Evolutionary conservation across 2,888 invertebrate genomes (phyloP), one percentile per base, ranked within the genome.

Genomic region (Drosophila bunnanda): DNA sequence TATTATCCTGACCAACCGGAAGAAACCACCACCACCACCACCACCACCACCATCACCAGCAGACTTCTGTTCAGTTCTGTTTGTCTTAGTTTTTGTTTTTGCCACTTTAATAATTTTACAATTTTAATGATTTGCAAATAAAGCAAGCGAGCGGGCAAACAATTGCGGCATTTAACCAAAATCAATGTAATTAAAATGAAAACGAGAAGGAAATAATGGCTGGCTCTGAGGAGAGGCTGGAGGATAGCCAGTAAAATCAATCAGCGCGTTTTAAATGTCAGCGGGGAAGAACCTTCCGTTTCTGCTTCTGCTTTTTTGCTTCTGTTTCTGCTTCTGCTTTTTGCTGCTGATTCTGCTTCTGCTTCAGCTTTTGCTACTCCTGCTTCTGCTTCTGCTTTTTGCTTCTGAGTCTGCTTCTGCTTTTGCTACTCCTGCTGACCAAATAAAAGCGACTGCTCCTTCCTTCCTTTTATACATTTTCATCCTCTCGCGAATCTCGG

Each of bases 111-210:
- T 84, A 82, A 87, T 89, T 91, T 88, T 89, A 79, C 81, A 90
- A 90, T 91, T 91, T 91, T 91, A 91, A 92, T 91, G 91, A 91
- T 91, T 79, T 90, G 88, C 91, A 92, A 91, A 91, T 89, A 92
- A 70, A 64, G 58, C n/a, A 39, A 9, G n/a, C 9, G 41, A 34
- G 20, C n/a, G 13, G 30, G 34, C 30, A 55, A 72, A 81, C 70
- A 80, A 79, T 71, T 50, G 67, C 62, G 67, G 77, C 76, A 57
- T 71, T 88, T 83, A 80, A 69, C 74, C 75, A 76, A 89, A 89
- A 85, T 84, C 88, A 85, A 85, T 87, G 89, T 88, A 87, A 85
- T 88, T 89, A 89, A 88, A 89, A 87, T 77, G 71, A 74, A 77
- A 60, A 44, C 44, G 44, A 25, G 43, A 20, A 43, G 28, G 13